phyloP scores from a whole-genome alignment of 2,113 vertebrate species.

The Rhinichthys klamathensis region DNA sequence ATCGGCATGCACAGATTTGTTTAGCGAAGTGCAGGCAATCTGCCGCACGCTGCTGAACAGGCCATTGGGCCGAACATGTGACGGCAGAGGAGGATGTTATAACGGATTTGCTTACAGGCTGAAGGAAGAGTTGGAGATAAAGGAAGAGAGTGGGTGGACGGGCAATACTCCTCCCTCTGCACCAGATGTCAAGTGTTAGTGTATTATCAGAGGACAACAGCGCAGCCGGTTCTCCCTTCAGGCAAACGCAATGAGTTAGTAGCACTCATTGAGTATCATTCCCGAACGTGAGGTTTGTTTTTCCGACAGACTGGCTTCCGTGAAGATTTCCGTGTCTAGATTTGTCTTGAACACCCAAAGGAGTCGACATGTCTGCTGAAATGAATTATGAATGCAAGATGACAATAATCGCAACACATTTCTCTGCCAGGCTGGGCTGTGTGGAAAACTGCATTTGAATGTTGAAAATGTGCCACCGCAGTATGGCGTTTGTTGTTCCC shows the following conservation, averaged over 20 bases:
- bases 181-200: constrained; percentile 68
- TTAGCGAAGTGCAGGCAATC: constrained; percentile 33
- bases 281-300: constrained; percentile 17
- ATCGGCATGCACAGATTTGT: constrained; percentile 15
- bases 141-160: constrained; percentile 70
- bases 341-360: constrained; percentile 9
- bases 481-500: background rate
- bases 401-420: constrained; percentile 12
- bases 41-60: constrained; percentile 66
- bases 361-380: constrained; percentile 11
- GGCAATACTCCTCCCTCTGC: constrained; percentile 64
- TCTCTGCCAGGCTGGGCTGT: constrained; percentile 3
- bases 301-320: constrained; percentile 30
- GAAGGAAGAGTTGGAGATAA: constrained; percentile 72
- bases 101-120: constrained; percentile 70
- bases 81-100: constrained; percentile 68
- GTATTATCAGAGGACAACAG: constrained; percentile 63
- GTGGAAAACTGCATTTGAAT: constrained; percentile 16
- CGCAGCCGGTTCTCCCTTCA: constrained; percentile 46
- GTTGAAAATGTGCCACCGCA: constrained; percentile 6
- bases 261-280: constrained; percentile 41
- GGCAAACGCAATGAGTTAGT: constrained; percentile 43
- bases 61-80: constrained; percentile 54
- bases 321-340: constrained; percentile 3
- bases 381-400: constrained; percentile 12